Evolutionary conservation across 2,113 vertebrate genomes (phyloP), one percentile per base, ranked within the genome.

Genomic region (Numenius arquata): DNA sequence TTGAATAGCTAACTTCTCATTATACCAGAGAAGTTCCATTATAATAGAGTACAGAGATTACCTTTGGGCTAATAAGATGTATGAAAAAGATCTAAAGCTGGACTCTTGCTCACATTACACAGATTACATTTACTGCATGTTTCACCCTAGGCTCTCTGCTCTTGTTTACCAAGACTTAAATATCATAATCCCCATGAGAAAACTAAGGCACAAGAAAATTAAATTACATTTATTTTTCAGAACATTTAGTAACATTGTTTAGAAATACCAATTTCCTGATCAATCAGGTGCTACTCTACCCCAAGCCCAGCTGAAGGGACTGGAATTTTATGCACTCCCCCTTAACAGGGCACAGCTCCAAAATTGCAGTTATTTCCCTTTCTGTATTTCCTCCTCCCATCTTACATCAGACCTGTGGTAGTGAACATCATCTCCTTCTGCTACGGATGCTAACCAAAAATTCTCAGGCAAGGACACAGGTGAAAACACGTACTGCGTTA

Each of bases 1-100:
- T 75, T 89, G 81, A 93, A 94, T 85, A 96, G 80, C 74, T 81
- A 78, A 55, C 85, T 96, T 88, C 85, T 96, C 82, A 90, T 96
- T 96, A 81, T 32, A 56, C 34, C 77, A 53, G 36, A 78, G 62
- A 76, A 76, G 80, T 76, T 58, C 81, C 47, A 50, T 95, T 92
- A 53, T 41, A 89, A 88, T 8, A 79, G 76, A 85, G 59, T 40
- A 41, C 38, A 85, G 74, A 89, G 63, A 89, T 92, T 91, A 85
- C 85, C 81, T 93, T 59, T 92, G 74, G 62, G 93, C 87, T 94
- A 95, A 92, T 75, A 85, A 79, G 47, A 77, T 58, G 66, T 82
- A 82, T 76, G 58, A 45, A 85, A 82, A 75, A 36, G 70, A 70
- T 86, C 55, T 84, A 41, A 90, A 81, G 45, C 50, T 41, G 74